Percentiles rank a stretch among this genome's conserved stretches.
phyloP scores from a whole-genome alignment of 1,140 invertebrate species.

The Anastrepha obliqua region DNA sequence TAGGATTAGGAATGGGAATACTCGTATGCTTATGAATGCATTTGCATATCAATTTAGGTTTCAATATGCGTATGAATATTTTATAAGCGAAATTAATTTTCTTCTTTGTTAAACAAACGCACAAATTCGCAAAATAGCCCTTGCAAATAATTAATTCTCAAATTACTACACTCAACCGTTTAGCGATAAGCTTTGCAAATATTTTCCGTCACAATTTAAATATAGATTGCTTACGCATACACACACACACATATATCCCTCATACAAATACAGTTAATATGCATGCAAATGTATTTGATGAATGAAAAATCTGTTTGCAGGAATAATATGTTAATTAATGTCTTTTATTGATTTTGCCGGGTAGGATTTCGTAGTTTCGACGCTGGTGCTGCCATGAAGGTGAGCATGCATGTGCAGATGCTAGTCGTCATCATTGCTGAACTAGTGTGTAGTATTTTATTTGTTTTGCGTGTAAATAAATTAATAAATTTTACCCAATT shows the following conservation, averaged over 20 bases:
- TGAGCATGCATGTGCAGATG: background rate
- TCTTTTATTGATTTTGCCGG: background rate
- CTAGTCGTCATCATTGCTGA: background rate
- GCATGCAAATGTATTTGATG: background rate
- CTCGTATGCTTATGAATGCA: too few relatives aligned
- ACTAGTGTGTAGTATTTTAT: background rate
- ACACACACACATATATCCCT: background rate
- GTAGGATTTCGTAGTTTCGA: background rate
- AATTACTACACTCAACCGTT: too few relatives aligned
- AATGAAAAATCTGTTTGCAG: conserved; percentile 13
- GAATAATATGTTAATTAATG: conserved; percentile 22
- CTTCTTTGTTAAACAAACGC: too few relatives aligned
- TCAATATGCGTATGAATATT: too few relatives aligned
- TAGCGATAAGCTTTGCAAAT: too few relatives aligned
- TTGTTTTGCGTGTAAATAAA: conserved; percentile 9
- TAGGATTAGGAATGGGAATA: too few relatives aligned
- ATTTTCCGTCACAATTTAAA: too few relatives aligned
- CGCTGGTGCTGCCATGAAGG: background rate
- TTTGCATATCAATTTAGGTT: too few relatives aligned
- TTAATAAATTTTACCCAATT: background rate
- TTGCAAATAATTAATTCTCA: too few relatives aligned
- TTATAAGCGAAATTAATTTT: too few relatives aligned
- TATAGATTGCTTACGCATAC: background rate
- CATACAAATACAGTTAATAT: background rate
- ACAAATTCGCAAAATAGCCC: too few relatives aligned